Evolutionary conservation across 2,797 vertebrate genomes (phyloP), one percentile per base, ranked within the genome.

Genomic region (Myotis pilosus): DNA sequence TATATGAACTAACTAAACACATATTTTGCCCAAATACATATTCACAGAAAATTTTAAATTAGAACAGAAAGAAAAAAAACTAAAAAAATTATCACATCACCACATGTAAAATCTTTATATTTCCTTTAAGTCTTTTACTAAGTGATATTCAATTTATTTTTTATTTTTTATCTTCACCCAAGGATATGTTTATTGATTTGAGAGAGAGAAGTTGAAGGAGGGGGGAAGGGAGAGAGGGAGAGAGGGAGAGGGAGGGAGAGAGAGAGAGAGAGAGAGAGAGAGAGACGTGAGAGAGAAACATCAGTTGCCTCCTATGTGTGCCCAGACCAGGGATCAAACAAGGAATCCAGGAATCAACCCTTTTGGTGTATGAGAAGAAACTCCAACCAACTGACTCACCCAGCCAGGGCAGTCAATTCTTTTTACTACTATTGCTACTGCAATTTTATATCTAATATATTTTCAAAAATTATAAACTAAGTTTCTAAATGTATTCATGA

Each of bases 401-500:
- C 3, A n/a, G 62, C 62, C 6, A 64, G 62, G 62, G 30, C 30
- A 64, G 30, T n/a, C 30, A 87, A 47, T 49, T 80, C 66, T 53
- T 66, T 23, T 60, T 55, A 20, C 38, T 62, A 19, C 17, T 82
- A 49, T 11, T 91, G 47, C 9, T 49, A 22, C 3, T 72, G 13
- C 33, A 28, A 83, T 88, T 78, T 82, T n/a, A 80, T 49, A 49
- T n/a, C 68, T 87, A 84, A 79, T 38, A 44, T n/a, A 87, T 51
- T 91, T 91, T 84, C 51, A 75, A 88, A 75, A 91, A 66, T 80
- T 81, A 86, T 74, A 78, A 89, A 69, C 23, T 71, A 81, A 72
- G 85, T 6, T 80, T 78, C 22, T 84, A 53, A 64, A 3, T 55
- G 5, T 80, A 9, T 72, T 78, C 55, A 72, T 44, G 25, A 87